Conservation (phyloP, 2,113 vertebrate genomes). For the Trochalopteron elliotii region DNA sequence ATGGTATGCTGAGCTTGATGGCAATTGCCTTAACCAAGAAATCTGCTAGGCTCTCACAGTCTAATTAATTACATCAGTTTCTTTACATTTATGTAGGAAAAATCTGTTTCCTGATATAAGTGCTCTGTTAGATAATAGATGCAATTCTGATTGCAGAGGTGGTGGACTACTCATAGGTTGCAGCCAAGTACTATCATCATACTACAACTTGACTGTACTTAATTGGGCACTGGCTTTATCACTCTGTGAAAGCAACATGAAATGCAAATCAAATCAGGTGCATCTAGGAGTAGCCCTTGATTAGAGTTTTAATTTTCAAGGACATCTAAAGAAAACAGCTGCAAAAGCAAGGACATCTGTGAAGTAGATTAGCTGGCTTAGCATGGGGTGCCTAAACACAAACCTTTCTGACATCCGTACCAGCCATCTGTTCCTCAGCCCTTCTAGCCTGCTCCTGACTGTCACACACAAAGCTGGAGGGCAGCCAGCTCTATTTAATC, state of each 20-base stretch:
- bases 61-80: neutral
- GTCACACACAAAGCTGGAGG: neutral
- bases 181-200: neutral
- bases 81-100: neutral
- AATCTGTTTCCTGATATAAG: neutral
- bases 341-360: slow-evolving; percentile 45
- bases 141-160: neutral
- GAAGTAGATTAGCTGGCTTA: slow-evolving; percentile 56
- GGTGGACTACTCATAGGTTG: neutral
- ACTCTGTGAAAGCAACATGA: neutral
- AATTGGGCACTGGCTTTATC: neutral
- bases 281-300: neutral
- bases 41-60: neutral
- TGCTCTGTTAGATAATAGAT: neutral
- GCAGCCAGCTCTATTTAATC: neutral
- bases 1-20: neutral
- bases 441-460: neutral
- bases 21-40: neutral
- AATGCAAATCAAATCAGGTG: neutral
- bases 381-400: slow-evolving; percentile 9
- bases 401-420: slow-evolving; percentile 4
- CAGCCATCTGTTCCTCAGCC: slow-evolving; percentile 50
- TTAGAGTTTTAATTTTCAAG: slow-evolving; percentile 17
- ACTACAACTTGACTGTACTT: neutral
- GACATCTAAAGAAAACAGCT: slow-evolving; percentile 48